Evolutionary conservation across 2,113 vertebrate species (phyloP).

Genomic region (Reinhardtius hippoglossoides): DNA sequence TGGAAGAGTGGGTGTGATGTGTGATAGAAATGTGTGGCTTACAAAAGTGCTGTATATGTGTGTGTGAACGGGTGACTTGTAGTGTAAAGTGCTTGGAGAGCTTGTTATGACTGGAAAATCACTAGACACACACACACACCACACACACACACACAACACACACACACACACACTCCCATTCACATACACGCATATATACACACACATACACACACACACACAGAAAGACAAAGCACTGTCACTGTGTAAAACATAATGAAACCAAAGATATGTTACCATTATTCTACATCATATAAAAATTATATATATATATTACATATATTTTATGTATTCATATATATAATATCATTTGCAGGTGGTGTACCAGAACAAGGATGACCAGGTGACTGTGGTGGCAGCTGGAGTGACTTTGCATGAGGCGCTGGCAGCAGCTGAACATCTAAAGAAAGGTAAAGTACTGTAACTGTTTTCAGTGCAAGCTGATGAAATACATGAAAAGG

Average conservation of each 20-base stretch:
- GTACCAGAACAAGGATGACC: conserved; percentile 91
- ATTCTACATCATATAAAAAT: too few species aligned
- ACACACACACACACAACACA: background rate
- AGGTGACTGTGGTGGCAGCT: conserved; percentile 92
- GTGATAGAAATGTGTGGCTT: too few species aligned
- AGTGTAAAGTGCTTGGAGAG: too few species aligned
- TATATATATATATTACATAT: too few species aligned
- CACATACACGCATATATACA: background rate
- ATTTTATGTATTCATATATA: background rate
- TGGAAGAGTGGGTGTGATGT: too few species aligned
- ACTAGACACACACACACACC: background rate
- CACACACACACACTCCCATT: background rate
- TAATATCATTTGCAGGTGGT: conserved; percentile 83
- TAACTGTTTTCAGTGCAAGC: background rate
- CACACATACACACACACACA: background rate
- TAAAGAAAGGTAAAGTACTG: conserved; percentile 88
- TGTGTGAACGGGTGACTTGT: too few species aligned
- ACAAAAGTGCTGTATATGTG: too few species aligned
- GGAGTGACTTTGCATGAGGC: conserved; percentile 94
- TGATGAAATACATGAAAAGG: too few species aligned
- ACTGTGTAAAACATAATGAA: background rate
- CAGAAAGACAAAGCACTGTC: background rate
- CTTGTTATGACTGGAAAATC: too few species aligned
- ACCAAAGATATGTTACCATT: background rate
- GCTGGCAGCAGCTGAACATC: conserved; percentile 89